Conservation (phyloP, 2,797 vertebrate species). For the Crocodylus rhombifer region DNA sequence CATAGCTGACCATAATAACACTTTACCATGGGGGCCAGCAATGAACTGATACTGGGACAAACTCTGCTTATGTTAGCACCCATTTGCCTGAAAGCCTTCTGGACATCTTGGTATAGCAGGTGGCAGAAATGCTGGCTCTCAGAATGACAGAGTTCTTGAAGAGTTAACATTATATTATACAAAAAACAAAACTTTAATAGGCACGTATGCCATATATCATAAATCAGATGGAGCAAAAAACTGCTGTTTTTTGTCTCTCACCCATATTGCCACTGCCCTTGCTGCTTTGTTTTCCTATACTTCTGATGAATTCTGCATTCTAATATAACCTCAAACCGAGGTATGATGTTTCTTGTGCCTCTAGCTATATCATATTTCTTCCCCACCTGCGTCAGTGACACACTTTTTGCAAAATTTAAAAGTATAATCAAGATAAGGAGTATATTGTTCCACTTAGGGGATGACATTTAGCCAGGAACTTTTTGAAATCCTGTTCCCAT, state of each 20-base stretch:
- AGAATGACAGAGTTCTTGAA: background rate
- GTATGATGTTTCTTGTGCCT: background rate
- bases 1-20: background rate
- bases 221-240: background rate
- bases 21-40: background rate
- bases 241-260: background rate
- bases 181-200: background rate
- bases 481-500: background rate
- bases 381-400: background rate
- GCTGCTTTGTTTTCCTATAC: background rate
- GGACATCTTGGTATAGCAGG: background rate
- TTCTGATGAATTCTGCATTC: too few relatives aligned
- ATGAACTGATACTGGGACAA: slow-evolving; percentile 1
- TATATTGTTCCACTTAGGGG: background rate
- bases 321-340: background rate
- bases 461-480: background rate
- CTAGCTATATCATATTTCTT: background rate
- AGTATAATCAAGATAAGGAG: background rate
- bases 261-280: background rate
- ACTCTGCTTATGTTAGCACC: slow-evolving; percentile 17
- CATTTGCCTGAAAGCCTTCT: background rate
- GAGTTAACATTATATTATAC: background rate
- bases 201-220: background rate
- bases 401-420: background rate
- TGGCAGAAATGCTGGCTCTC: background rate